Conservation (phyloP, 1,140 invertebrate species). For the Cecropterus lyciades region DNA sequence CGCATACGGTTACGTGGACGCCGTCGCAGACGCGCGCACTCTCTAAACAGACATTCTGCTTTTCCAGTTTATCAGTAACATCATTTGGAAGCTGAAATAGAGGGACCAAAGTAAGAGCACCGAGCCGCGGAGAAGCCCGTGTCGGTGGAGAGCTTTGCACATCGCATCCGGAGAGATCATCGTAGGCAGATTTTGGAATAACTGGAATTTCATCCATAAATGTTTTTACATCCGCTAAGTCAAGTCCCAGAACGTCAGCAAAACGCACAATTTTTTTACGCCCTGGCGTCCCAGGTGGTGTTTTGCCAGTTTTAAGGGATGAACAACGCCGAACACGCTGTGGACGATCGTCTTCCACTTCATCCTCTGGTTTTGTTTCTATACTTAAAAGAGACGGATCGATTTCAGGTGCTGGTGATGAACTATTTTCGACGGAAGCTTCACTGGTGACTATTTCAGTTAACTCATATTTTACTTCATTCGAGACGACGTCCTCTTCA, state of each 20-base stretch:
- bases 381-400: conserved; percentile 60
- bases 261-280: conserved; percentile 98
- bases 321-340: conserved; percentile 91
- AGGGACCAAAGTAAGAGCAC: conserved; percentile 85
- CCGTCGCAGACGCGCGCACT: conserved; percentile 91
- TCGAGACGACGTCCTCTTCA: conserved; percentile 34
- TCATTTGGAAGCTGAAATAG: conserved; percentile 94
- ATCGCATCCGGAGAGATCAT: conserved; percentile 87
- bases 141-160: conserved; percentile 69
- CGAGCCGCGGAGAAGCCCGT: conserved; percentile 70
- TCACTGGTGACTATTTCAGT: conserved; percentile 67
- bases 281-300: conserved; percentile 94
- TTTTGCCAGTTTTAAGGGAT: conserved; percentile 95
- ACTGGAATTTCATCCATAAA: conserved; percentile 95
- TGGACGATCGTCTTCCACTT: conserved; percentile 82
- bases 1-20: conserved; percentile 90
- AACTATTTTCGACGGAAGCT: conserved; percentile 58
- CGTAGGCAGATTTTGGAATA: conserved; percentile 93
- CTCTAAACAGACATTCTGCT: conserved; percentile 93
- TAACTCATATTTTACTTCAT: conserved; percentile 40
- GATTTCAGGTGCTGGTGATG: conserved; percentile 60
- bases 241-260: conserved; percentile 96
- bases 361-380: conserved; percentile 57
- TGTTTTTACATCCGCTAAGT: conserved; percentile 95
- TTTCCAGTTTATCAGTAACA: conserved; percentile 90